Evolutionary conservation across 2,888 invertebrate genomes (phyloP), one percentile per base, ranked within the genome.

Genomic region (Sinohyriopsis cumingii): DNA sequence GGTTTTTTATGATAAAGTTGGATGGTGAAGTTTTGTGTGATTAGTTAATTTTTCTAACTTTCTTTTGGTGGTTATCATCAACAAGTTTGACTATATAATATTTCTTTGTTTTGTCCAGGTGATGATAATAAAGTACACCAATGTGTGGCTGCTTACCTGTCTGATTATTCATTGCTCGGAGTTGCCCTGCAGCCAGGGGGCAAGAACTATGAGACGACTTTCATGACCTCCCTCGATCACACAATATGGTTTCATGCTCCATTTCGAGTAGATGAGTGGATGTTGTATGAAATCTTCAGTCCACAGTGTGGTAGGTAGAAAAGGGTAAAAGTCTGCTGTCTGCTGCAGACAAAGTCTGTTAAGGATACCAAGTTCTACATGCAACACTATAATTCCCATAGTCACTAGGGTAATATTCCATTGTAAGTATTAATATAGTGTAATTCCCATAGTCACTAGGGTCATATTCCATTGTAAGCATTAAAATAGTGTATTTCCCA

Each of bases 231-330:
- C 0, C 80, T 91, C 59, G 91, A 91, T 72, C 91, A 91, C 76
- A 86, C 88, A 54, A 86, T 91, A 73, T 91, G 91, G 91, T 91
- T 91, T 80, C 91, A 91, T 80, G 85, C 86, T 12, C 82, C 84
- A 60, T 90, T 91, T 79, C 79, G 86, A 54, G 87, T 88, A 7
- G 89, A 91, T 75, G 90, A 91, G 66, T 91, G 91, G 91, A 85
- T 91, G 86, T 83, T 91, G 67, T 91, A 89, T 78, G 90, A 91
- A 77, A 84, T 86, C 45, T 88, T 88, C 68, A 86, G 87, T 71
- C 88, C 90, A 18, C 82, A 88, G n/a, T 87, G 88, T 71, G 84
- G 90, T 90, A 71, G 72, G 82, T 78, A 2, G 7, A 54, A 24
- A 24, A 18, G 15, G 2, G 12, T 59, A 45, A 45, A 15, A 15